These are phyloP conservation scores for Artibeus lituratus DNA, from an alignment of 2,797 vertebrate genomes.

Conservation along the genomic window DNA sequence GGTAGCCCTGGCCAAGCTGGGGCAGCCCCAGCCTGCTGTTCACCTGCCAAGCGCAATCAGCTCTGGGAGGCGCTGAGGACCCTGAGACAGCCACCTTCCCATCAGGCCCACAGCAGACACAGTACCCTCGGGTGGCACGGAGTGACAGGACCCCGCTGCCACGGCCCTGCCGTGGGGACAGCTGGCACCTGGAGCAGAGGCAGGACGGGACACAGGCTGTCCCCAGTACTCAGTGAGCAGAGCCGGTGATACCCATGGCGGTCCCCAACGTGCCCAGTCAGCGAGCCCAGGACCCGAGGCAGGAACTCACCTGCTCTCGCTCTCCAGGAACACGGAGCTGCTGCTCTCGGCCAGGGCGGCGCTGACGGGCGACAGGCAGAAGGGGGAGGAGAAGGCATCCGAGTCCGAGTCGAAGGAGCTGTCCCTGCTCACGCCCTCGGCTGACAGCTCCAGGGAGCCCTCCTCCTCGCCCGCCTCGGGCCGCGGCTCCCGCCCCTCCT, in stretches of 20 bases:
- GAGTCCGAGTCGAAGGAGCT: slow-evolving; percentile 97
- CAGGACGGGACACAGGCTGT: rapidly evolving
- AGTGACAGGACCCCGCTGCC: not conserved
- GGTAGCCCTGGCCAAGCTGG: rapidly evolving
- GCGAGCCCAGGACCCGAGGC: rapidly evolving
- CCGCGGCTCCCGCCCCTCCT: slow-evolving; percentile 76
- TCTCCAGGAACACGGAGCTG: slow-evolving; percentile 93
- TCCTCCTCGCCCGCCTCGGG: slow-evolving; percentile 87
- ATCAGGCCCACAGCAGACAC: not conserved
- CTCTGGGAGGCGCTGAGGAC: not conserved
- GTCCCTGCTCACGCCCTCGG: slow-evolving; percentile 94
- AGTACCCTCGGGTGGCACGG: rapidly evolving
- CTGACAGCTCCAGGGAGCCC: slow-evolving; percentile 91
- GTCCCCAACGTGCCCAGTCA: not conserved
- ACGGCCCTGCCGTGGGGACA: no score
- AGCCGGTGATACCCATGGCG: rapidly evolving
- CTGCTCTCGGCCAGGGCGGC: slow-evolving; percentile 93
- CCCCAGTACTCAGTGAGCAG: not conserved
- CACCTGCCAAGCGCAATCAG: rapidly evolving
- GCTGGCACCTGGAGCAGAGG: rapidly evolving
- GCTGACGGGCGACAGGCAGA: slow-evolving; percentile 95
- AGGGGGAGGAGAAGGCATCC: slow-evolving; percentile 96
- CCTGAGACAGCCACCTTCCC: not conserved
- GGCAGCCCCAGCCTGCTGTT: not conserved
- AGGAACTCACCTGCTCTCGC: slow-evolving; percentile 88